Conservation (phyloP, 1,140 invertebrate species). For the Charaxes varanes region DNA sequence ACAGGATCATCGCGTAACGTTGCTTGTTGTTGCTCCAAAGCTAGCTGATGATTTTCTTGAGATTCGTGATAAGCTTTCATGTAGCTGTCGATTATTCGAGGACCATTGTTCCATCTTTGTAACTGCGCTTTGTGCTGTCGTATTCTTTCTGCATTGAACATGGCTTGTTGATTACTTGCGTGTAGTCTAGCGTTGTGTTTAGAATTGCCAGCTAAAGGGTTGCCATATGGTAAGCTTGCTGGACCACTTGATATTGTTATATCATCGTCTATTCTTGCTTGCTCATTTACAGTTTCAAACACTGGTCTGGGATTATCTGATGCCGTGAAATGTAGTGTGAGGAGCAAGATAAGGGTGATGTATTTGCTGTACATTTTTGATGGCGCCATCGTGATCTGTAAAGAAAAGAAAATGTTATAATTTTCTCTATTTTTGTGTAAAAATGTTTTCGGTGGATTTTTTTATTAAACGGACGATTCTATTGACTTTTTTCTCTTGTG, state of each 20-base stretch:
- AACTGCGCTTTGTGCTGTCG: constrained; percentile 60
- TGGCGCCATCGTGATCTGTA: constrained; percentile 45
- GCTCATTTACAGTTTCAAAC: constrained; percentile 59
- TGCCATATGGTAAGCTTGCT: constrained; percentile 46
- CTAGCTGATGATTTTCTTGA: constrained; percentile 63
- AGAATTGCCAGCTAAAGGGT: constrained; percentile 56
- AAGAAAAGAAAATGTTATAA: constrained; percentile 21
- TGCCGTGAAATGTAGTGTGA: constrained; percentile 31
- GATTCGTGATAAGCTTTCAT: constrained; percentile 67
- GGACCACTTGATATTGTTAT: constrained; percentile 20
- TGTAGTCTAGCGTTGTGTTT: constrained; percentile 53
- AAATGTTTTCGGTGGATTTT: no score
- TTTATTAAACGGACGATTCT: no score
- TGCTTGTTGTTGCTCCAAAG: constrained; percentile 55
- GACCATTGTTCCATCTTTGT: constrained; percentile 47
- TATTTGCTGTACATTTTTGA: constrained; percentile 10
- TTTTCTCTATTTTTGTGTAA: no score
- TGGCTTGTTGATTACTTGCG: constrained; percentile 59
- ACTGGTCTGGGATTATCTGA: constrained; percentile 44
- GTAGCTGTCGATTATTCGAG: constrained; percentile 51
- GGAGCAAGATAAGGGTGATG: constrained; percentile 22
- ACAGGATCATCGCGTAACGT: constrained; percentile 29
- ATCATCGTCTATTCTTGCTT: constrained; percentile 50
- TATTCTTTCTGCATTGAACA: constrained; percentile 61
- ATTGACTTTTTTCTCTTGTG: no score